Conservation (phyloP, 2,888 invertebrate genomes). For the Lepidochitona cinerea region DNA sequence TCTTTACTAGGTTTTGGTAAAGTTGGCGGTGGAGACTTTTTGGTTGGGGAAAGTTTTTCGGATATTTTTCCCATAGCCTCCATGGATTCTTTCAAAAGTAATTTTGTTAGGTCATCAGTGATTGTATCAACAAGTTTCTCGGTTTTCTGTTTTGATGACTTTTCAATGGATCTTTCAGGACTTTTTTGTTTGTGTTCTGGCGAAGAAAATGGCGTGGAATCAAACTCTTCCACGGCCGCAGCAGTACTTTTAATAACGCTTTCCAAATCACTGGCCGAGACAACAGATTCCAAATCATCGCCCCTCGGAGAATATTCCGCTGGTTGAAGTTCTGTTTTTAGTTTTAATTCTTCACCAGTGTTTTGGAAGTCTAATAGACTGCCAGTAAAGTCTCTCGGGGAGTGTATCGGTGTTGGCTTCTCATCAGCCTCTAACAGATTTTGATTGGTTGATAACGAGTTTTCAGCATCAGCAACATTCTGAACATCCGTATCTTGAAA, state of each 20-base stretch:
- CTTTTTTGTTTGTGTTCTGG: neutral
- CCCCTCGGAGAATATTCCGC: neutral
- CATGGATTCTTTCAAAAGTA: constrained; percentile 48
- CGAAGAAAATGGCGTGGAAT: neutral
- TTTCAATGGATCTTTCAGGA: neutral
- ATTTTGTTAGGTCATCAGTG: constrained; percentile 50
- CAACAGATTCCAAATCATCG: constrained; percentile 28
- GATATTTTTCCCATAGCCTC: constrained; percentile 43
- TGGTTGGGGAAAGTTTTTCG: neutral
- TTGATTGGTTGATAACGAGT: constrained; percentile 18
- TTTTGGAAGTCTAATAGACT: neutral
- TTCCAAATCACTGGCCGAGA: constrained; percentile 37
- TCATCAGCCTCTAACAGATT: neutral
- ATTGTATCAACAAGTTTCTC: constrained; percentile 46
- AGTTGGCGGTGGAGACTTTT: constrained; percentile 31
- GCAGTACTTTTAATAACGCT: constrained; percentile 27
- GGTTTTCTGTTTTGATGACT: constrained; percentile 6
- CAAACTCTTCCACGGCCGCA: constrained; percentile 28
- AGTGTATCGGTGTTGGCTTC: constrained; percentile 26
- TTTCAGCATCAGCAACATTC: constrained; percentile 29
- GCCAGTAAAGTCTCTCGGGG: constrained; percentile 1
- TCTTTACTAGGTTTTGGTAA: constrained; percentile 21
- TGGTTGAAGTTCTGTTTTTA: constrained; percentile 11
- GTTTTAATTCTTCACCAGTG: neutral
- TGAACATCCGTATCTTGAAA: neutral